Conservation (phyloP, 2,888 invertebrate genomes). For the Stegophylla sp. region DNA sequence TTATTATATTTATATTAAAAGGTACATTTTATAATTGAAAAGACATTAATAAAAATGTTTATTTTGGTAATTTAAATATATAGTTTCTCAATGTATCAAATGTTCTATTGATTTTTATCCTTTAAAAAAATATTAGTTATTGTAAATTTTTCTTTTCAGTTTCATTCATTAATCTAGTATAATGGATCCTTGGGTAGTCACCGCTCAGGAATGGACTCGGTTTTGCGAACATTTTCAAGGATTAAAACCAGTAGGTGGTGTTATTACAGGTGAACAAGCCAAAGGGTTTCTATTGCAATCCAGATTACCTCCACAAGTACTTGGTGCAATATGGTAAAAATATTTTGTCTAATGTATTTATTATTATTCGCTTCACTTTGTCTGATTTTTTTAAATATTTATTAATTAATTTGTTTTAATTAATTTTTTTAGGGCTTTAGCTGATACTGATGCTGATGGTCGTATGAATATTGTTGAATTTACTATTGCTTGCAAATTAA, state of each 20-base stretch:
- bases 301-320: conserved; percentile 83
- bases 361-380: not conserved
- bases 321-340: conserved; percentile 92
- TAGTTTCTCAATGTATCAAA: no score
- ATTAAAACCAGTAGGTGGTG: conserved; percentile 84
- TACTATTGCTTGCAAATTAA: conserved; percentile 96
- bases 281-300: conserved; percentile 92
- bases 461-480: conserved; percentile 96
- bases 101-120: no score
- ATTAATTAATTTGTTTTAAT: conserved; percentile 39
- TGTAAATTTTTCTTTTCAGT: conserved; percentile 1
- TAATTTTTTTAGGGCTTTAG: conserved; percentile 73
- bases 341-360: not conserved
- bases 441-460: conserved; percentile 96
- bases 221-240: conserved; percentile 91
- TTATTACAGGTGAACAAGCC: conserved; percentile 90
- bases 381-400: conserved; percentile 4
- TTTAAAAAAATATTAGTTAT: no score
- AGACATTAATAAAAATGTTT: not conserved
- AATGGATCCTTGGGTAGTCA: conserved; percentile 85
- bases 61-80: no score
- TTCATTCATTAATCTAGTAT: not conserved
- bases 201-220: conserved; percentile 83
- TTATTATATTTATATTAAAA: no score
- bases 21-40: not conserved